phyloP scores from a whole-genome alignment of 2,113 vertebrate genomes.

The Andinoacara biseriatus region DNA sequence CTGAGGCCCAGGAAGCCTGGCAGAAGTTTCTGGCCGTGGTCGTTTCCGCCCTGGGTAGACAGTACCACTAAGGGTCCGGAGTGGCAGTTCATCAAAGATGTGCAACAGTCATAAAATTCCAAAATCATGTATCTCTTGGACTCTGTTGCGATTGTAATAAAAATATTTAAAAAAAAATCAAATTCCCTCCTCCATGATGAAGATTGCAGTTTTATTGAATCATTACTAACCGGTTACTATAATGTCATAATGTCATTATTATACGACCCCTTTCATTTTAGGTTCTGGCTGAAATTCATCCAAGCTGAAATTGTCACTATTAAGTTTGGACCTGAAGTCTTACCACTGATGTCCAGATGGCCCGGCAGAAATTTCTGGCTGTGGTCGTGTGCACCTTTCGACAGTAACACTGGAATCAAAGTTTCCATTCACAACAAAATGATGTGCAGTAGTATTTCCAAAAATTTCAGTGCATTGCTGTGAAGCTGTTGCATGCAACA shows the following conservation, averaged over 20 bases:
- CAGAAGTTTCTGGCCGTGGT: conserved; percentile 82
- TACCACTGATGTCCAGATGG: conserved; percentile 67
- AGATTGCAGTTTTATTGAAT: not conserved
- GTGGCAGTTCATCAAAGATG: not conserved
- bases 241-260: fast-evolving
- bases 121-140: not conserved
- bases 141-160: no score
- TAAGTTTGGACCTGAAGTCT: not conserved
- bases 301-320: not conserved
- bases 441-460: not conserved
- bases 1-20: conserved; percentile 72
- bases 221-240: no score
- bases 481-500: not conserved
- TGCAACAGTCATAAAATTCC: not conserved
- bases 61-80: not conserved
- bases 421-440: not conserved
- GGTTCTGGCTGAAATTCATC: conserved; percentile 2
- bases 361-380: conserved; percentile 83
- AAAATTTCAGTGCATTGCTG: not conserved
- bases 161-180: no score
- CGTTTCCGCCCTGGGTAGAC: conserved; percentile 15
- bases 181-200: not conserved
- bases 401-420: conserved; percentile 9
- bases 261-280: not conserved
- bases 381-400: conserved; percentile 30